A percentile compares a stretch with the other conserved stretches of the same genome.
Evolutionary conservation across 2,797 vertebrate genomes (phyloP).

Genomic region (Chrysocyon brachyurus): DNA sequence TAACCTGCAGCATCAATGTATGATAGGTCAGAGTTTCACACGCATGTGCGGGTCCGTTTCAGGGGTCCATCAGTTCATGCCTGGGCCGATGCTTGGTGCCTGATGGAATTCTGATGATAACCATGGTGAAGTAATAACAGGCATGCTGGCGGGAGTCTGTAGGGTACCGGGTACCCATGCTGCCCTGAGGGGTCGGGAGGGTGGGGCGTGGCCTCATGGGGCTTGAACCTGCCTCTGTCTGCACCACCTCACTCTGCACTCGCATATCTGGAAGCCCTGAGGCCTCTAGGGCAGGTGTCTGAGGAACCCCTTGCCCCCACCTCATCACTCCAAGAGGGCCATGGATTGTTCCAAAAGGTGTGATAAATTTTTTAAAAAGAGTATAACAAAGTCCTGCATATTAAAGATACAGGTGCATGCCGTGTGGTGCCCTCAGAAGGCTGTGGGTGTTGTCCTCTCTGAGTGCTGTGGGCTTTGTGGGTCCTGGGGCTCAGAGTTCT

Average conservation of each 20-base stretch:
- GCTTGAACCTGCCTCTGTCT: neutral
- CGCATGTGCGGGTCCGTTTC: neutral
- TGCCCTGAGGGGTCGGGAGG: rapidly evolving
- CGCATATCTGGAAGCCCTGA: rapidly evolving
- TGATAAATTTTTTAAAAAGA: neutral
- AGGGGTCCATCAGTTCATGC: too few species aligned
- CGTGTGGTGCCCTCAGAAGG: rapidly evolving
- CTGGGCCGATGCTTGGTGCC: rapidly evolving
- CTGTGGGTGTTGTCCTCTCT: rapidly evolving
- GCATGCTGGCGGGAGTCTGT: rapidly evolving
- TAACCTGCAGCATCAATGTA: neutral
- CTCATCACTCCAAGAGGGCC: neutral
- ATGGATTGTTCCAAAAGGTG: neutral
- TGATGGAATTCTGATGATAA: rapidly evolving
- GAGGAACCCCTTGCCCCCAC: rapidly evolving
- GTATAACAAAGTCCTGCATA: rapidly evolving
- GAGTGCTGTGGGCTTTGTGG: rapidly evolving
- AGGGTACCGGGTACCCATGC: rapidly evolving
- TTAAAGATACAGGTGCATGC: neutral
- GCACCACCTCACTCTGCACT: neutral
- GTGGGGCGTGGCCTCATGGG: rapidly evolving
- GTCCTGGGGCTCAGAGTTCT: neutral
- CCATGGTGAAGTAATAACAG: rapidly evolving
- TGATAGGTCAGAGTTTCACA: neutral
- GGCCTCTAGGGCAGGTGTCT: neutral